Evolutionary conservation across 1,140 invertebrate genomes (phyloP).

Genomic region (Lepidurus couesii): DNA sequence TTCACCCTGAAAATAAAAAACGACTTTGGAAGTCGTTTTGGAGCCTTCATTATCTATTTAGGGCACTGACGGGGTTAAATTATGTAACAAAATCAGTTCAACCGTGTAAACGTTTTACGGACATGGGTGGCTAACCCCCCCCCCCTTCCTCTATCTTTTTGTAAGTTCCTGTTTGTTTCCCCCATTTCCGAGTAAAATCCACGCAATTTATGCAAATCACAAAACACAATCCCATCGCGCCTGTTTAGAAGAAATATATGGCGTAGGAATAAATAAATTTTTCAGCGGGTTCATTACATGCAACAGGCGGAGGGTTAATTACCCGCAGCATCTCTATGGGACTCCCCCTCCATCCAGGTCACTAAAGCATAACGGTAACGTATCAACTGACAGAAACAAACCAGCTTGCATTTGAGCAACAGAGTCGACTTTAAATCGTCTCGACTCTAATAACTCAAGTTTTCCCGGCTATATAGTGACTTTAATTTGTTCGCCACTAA

Average conservation of each 20-base stretch:
- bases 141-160: too few relatives aligned
- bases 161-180: too few relatives aligned
- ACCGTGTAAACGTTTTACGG: too few relatives aligned
- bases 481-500: background rate
- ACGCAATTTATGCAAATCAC: too few relatives aligned
- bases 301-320: background rate
- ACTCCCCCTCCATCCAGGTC: background rate
- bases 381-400: background rate
- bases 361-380: background rate
- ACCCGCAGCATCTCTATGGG: background rate
- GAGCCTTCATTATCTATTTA: background rate
- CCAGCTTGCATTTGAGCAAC: background rate
- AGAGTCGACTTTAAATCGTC: background rate
- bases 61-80: background rate
- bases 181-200: too few relatives aligned
- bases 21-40: background rate
- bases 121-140: too few relatives aligned
- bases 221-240: too few relatives aligned
- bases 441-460: background rate
- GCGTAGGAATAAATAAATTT: background rate
- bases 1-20: background rate
- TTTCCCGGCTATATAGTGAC: background rate
- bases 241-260: too few relatives aligned
- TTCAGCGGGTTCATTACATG: conserved; percentile 4
- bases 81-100: background rate